Evolutionary conservation across 2,797 vertebrate genomes (phyloP).

Genomic region (Synaphobranchus kaupii): DNA sequence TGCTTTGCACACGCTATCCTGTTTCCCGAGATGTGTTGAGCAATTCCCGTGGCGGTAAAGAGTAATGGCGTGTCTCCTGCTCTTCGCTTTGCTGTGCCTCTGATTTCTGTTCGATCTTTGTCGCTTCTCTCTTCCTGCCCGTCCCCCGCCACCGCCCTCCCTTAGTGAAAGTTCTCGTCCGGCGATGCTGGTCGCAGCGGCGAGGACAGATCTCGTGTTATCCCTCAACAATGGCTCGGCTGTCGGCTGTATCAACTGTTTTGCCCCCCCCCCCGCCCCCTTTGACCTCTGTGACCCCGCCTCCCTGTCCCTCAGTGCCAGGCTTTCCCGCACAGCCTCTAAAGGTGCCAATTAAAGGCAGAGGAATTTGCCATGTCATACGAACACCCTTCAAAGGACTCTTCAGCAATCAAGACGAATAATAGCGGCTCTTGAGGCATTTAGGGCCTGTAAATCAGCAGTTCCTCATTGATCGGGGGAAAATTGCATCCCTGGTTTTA

Average conservation of each 20-base stretch:
- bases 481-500: background rate
- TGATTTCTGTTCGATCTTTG: background rate
- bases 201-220: constrained; percentile 52
- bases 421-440: background rate
- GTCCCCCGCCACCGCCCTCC: background rate
- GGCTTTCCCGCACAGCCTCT: background rate
- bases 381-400: background rate
- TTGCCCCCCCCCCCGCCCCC: background rate
- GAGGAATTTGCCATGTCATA: background rate
- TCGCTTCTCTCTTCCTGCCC: constrained; percentile 36
- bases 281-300: constrained; percentile 41
- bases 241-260: constrained; percentile 72
- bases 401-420: background rate
- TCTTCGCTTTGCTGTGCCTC: background rate
- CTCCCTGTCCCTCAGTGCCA: constrained; percentile 40
- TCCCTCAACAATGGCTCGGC: constrained; percentile 61
- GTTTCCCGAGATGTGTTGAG: background rate
- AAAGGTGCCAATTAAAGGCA: too few species aligned
- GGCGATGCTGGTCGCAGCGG: constrained; percentile 44
- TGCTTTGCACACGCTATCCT: background rate
- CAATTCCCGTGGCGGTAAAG: background rate
- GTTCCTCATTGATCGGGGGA: too few species aligned
- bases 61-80: background rate
- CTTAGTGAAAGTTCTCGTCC: constrained; percentile 71
- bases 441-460: too few species aligned